Conservation (phyloP, 2,113 vertebrate species). For the Ciconia boyciana region DNA sequence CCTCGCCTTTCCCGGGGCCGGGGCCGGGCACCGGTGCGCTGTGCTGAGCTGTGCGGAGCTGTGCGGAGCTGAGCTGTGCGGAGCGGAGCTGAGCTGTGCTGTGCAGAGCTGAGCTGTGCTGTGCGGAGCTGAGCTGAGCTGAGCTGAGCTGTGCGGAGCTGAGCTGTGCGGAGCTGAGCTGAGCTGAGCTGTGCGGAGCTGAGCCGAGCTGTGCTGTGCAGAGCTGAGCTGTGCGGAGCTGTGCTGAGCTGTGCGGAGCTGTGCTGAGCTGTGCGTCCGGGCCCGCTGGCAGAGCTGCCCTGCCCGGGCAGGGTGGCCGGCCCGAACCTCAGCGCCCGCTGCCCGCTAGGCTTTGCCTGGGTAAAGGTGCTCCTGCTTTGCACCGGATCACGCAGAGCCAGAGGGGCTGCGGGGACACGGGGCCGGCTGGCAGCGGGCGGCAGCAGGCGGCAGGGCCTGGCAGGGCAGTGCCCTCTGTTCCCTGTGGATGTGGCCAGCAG, state of each 20-base stretch:
- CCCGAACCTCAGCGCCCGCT: not conserved
- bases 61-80: not conserved
- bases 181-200: too few species aligned
- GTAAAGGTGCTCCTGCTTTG: not conserved
- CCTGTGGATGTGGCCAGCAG: accelerated
- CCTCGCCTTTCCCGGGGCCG: not conserved
- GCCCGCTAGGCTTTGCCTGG: accelerated
- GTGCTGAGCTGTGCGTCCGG: not conserved
- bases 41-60: not conserved
- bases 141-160: too few species aligned
- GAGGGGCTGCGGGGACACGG: not conserved
- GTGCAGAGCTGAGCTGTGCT: too few species aligned
- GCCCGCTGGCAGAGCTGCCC: not conserved
- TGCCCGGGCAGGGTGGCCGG: not conserved
- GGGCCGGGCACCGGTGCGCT: accelerated
- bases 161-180: too few species aligned
- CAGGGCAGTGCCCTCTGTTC: not conserved
- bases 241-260: too few species aligned
- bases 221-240: too few species aligned
- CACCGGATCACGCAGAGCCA: accelerated
- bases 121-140: too few species aligned
- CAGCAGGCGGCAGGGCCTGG: accelerated
- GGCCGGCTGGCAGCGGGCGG: not conserved
- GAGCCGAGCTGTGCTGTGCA: too few species aligned
- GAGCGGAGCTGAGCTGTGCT: too few species aligned